Evolutionary conservation across 2,113 vertebrate genomes (phyloP).

Genomic region (Nesogale talazaci): DNA sequence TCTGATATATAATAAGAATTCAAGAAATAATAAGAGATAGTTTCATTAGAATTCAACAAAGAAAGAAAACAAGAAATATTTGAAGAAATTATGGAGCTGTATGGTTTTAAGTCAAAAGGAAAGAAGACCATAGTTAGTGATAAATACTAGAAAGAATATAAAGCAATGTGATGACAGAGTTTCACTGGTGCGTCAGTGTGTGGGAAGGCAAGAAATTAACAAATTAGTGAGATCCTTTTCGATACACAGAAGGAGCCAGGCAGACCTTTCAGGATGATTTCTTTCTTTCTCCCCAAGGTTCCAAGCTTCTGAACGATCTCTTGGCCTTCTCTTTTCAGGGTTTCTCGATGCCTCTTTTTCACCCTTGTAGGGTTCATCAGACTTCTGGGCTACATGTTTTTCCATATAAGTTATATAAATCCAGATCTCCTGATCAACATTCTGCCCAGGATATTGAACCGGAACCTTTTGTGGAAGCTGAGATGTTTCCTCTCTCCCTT

Average conservation of each 20-base stretch:
- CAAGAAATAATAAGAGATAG: too few relatives aligned
- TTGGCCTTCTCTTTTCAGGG: constrained; percentile 73
- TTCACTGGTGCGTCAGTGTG: neutral
- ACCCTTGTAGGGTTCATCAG: constrained; percentile 66
- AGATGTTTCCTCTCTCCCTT: constrained; percentile 71
- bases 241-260: neutral
- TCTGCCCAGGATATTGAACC: constrained; percentile 72
- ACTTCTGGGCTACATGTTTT: constrained; percentile 71
- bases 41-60: too few relatives aligned
- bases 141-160: neutral
- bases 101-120: neutral
- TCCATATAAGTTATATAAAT: constrained; percentile 77
- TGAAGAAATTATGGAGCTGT: neutral
- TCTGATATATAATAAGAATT: neutral
- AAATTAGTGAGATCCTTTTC: neutral
- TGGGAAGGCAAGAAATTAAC: neutral
- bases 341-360: constrained; percentile 61
- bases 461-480: constrained; percentile 70
- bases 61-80: neutral
- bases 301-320: constrained; percentile 14
- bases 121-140: neutral
- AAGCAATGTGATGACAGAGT: neutral
- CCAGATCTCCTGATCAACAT: constrained; percentile 73
- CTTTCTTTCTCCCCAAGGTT: neutral
- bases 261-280: neutral